These are phyloP conservation scores for Baryphthengus martii DNA, from an alignment of 2,113 vertebrate species.

Conservation along the genomic window DNA sequence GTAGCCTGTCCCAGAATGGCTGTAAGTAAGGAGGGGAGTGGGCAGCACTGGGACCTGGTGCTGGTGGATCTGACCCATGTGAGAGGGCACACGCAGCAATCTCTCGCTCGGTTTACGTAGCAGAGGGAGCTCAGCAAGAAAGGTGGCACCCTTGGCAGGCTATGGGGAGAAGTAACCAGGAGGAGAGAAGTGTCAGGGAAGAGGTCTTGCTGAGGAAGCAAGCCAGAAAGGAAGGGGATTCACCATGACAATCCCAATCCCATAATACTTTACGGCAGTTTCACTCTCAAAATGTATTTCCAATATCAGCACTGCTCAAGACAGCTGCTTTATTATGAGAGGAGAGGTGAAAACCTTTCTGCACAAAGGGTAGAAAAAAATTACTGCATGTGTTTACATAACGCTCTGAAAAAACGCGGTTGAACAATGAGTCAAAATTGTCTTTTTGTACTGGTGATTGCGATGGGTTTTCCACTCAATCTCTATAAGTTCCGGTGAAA, in stretches of 20 bases:
- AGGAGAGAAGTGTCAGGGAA: background rate
- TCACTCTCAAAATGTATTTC: background rate
- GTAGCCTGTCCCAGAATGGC: background rate
- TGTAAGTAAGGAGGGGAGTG: background rate
- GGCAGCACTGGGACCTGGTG: background rate
- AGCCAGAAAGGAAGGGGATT: background rate
- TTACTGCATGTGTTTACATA: too few relatives aligned
- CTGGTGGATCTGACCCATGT: background rate
- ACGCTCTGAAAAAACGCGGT: background rate
- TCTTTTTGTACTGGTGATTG: background rate
- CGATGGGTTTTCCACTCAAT: background rate
- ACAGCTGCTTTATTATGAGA: background rate
- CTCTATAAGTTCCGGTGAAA: background rate
- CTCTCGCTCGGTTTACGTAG: rapidly evolving
- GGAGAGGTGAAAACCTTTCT: background rate
- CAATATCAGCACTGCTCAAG: background rate
- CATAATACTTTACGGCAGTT: background rate
- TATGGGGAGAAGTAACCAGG: background rate
- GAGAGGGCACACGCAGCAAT: background rate
- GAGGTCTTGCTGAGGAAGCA: background rate
- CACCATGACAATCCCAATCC: background rate
- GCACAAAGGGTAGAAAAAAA: background rate
- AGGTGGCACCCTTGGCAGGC: too few relatives aligned
- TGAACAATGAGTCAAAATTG: background rate
- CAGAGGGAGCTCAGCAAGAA: background rate